Evolutionary conservation across 30 jellyfish, hydroid and myxozoan species (phyloP), one percentile per base, ranked within the genome.

Genomic region (Mastigias papua): DNA sequence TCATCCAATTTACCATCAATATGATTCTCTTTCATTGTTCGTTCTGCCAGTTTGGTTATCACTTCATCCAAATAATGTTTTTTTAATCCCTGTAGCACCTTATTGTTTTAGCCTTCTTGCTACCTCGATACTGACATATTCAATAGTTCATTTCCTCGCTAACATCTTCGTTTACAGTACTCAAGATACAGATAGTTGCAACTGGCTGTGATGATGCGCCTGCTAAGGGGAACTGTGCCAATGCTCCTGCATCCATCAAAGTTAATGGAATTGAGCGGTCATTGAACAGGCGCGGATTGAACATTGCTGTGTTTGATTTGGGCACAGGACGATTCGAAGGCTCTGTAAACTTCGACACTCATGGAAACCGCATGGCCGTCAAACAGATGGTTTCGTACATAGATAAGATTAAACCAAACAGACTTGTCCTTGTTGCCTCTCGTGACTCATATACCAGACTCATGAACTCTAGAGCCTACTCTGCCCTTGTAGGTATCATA

Each of bases 401-500:
- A 22, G 82, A 78, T 27, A 51, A 35, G 31, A 46, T 87, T 22
- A 34, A 35, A 27, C 63, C 89, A 29, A 87, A 87, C 66, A 77
- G 87, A 48, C 30, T 87, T 7, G 91, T 87, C 10, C 19, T 87
- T 48, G 88, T 77, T 11, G 80, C 96, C 23, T 48, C 92, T 1
- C 34, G 63, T 27, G 92, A 48, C 48, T 35, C 89, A 23, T 89
- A 30, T 48, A 51, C 77, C 11, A 0, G 26, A 19, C 42, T 48
- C 57, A 65, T 89, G 95, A 62, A 65, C 26, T 33, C 89, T 32
- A 29, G 84, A 11, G 95, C 95, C 0, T 74, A 74, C 58, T 69
- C 89, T 21, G 95, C 95, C 10, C 69, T 86, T 76, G 95, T 86
- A 27, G 46, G 95, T 75, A 33, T n/a, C n/a, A n/a, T n/a, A n/a